Evolutionary conservation across 2,888 invertebrate genomes (phyloP).

Genomic region (Eupsilia transversa): DNA sequence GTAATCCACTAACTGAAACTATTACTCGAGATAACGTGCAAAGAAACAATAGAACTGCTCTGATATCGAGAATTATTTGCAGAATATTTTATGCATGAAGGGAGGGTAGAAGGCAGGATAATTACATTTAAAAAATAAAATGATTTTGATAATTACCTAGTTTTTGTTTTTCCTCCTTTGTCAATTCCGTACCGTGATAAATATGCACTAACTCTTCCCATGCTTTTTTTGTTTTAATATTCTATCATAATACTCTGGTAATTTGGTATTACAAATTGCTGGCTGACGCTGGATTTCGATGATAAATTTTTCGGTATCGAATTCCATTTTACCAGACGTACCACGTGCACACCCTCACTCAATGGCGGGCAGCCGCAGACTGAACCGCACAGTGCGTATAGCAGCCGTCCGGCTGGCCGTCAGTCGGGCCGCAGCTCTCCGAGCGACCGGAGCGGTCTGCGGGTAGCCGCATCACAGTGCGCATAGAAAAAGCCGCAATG

Average conservation of each 20-base stretch:
- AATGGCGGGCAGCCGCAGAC: constrained; percentile 14
- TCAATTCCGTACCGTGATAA: background rate
- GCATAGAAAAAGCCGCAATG: background rate
- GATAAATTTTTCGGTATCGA: constrained; percentile 44
- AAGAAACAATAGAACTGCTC: constrained; percentile 57
- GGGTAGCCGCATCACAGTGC: constrained; percentile 9
- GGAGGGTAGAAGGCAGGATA: constrained; percentile 23
- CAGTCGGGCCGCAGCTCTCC: background rate
- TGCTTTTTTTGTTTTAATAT: constrained; percentile 44
- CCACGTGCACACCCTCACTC: constrained; percentile 12
- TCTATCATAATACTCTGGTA: constrained; percentile 23
- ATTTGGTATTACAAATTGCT: constrained; percentile 39
- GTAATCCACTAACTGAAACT: constrained; percentile 53
- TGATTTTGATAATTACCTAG: background rate
- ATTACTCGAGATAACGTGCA: constrained; percentile 47
- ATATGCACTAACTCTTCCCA: constrained; percentile 43
- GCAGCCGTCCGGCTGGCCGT: constrained; percentile 9
- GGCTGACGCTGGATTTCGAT: constrained; percentile 36
- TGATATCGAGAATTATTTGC: constrained; percentile 62
- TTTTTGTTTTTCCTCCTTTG: constrained; percentile 5
- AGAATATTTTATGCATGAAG: constrained; percentile 59
- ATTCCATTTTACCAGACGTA: constrained; percentile 22
- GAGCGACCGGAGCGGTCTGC: constrained; percentile 6
- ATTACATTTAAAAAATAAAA: background rate
- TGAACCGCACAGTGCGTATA: constrained; percentile 5